These are phyloP conservation scores for Lethocerus indicus DNA, from an alignment of 1,140 invertebrate genomes.

Conservation along the genomic window DNA sequence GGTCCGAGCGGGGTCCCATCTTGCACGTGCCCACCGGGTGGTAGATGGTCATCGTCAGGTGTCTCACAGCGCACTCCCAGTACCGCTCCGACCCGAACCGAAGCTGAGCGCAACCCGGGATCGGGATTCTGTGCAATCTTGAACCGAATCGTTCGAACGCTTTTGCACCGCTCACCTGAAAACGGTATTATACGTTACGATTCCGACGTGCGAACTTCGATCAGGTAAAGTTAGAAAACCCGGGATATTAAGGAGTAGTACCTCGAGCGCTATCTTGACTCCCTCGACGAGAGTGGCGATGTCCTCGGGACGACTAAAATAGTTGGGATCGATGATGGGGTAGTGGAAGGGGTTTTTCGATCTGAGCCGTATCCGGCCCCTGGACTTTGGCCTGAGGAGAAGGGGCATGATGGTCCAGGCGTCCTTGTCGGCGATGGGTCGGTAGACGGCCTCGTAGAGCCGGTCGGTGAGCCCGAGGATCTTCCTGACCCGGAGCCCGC, in stretches of 20 bases:
- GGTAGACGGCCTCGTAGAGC: slow-evolving; percentile 58
- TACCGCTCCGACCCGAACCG: slow-evolving; percentile 60
- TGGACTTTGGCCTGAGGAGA: slow-evolving; percentile 57
- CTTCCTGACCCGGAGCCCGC: slow-evolving; percentile 51
- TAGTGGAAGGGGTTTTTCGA: slow-evolving; percentile 66
- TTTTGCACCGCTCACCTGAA: slow-evolving; percentile 48
- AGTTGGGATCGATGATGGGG: slow-evolving; percentile 78
- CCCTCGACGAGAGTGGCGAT: slow-evolving; percentile 64
- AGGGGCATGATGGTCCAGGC: slow-evolving; percentile 72
- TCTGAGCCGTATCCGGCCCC: slow-evolving; percentile 49
- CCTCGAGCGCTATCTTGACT: slow-evolving; percentile 28
- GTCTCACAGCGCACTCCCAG: slow-evolving; percentile 68
- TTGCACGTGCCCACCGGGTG: slow-evolving; percentile 65
- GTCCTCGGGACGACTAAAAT: slow-evolving; percentile 60
- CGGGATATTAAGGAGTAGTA: no score
- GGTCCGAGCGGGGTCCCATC: slow-evolving; percentile 64
- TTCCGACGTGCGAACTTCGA: no score
- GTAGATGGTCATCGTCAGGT: slow-evolving; percentile 74
- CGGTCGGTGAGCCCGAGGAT: slow-evolving; percentile 67
- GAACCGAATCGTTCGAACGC: slow-evolving; percentile 68
- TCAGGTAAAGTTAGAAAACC: no score
- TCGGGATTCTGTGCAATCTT: slow-evolving; percentile 46
- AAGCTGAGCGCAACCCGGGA: slow-evolving; percentile 60
- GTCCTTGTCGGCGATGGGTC: slow-evolving; percentile 55
- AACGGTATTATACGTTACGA: no score